These are phyloP conservation scores for Gnathochromis pfefferi DNA, from an alignment of 2,113 vertebrate genomes.

Conservation along the genomic window DNA sequence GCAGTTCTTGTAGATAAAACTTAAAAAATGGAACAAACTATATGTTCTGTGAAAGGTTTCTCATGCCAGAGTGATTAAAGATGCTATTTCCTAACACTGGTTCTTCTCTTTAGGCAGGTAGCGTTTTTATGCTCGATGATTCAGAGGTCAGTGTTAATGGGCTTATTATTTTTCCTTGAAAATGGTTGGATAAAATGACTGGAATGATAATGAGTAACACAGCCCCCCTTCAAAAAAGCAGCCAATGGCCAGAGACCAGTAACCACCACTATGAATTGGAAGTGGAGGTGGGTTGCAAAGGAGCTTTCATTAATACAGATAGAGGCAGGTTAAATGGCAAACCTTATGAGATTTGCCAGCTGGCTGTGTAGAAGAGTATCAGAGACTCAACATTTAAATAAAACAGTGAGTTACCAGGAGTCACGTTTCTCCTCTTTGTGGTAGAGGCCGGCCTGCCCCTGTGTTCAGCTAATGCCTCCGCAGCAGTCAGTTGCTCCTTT, in stretches of 20 bases:
- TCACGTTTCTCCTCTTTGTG: neutral
- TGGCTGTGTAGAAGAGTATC: neutral
- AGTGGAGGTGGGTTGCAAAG: neutral
- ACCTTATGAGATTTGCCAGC: neutral
- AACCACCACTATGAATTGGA: neutral
- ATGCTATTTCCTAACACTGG: neutral
- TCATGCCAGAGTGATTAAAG: neutral
- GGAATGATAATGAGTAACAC: neutral
- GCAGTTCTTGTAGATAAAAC: neutral
- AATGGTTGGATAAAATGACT: accelerated
- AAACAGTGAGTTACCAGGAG: neutral
- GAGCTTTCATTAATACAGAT: neutral
- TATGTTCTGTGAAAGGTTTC: neutral
- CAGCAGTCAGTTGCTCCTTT: neutral
- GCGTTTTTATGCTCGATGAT: neutral
- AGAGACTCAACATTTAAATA: neutral
- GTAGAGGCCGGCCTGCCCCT: neutral
- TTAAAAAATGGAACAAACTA: neutral
- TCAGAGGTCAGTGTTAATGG: neutral
- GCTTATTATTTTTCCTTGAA: neutral
- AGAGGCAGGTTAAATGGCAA: neutral
- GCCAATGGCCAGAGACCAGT: neutral
- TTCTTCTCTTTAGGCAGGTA: neutral
- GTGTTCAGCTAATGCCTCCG: neutral
- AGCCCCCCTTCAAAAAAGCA: neutral